phyloP scores from a whole-genome alignment of 37 sponge, comb jelly and placozoan species.

The Chondrosia reniformis region DNA sequence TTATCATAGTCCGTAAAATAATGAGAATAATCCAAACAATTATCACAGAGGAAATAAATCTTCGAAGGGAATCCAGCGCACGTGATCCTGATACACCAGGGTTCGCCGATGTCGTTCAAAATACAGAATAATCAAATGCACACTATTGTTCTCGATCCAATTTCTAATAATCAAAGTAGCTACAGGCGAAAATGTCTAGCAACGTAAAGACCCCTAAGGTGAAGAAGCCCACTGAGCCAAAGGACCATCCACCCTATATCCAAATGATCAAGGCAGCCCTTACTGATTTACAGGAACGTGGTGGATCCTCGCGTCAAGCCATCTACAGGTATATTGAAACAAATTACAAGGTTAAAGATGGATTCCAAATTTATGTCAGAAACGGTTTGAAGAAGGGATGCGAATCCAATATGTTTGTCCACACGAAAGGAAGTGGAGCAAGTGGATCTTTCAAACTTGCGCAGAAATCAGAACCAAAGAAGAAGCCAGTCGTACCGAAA shows the following conservation, averaged over 20 bases:
- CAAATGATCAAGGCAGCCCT: not conserved
- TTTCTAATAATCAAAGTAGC: too few species aligned
- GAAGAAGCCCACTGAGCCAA: not conserved
- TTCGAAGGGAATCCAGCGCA: not conserved
- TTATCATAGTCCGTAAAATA: too few species aligned
- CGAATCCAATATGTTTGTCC: not conserved
- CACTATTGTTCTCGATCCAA: too few species aligned
- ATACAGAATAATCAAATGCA: too few species aligned
- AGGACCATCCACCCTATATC: not conserved
- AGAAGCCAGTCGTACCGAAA: not conserved
- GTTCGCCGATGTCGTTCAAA: not conserved
- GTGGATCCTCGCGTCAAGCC: not conserved
- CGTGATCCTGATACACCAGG: not conserved
- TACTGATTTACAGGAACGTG: not conserved
- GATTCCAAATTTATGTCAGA: not conserved
- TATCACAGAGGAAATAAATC: not conserved
- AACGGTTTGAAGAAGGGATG: not conserved
- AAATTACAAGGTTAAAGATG: not conserved
- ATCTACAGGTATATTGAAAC: not conserved
- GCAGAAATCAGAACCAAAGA: not conserved
- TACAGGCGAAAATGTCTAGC: not conserved
- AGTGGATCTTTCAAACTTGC: not conserved
- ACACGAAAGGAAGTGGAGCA: not conserved
- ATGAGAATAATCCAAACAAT: too few species aligned
- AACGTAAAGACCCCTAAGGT: not conserved